Percentiles rank a stretch among this genome's conserved stretches.
These are phyloP conservation scores for Euwallacea fornicatus DNA, from an alignment of 1,140 invertebrate genomes.

Conservation along the genomic window DNA sequence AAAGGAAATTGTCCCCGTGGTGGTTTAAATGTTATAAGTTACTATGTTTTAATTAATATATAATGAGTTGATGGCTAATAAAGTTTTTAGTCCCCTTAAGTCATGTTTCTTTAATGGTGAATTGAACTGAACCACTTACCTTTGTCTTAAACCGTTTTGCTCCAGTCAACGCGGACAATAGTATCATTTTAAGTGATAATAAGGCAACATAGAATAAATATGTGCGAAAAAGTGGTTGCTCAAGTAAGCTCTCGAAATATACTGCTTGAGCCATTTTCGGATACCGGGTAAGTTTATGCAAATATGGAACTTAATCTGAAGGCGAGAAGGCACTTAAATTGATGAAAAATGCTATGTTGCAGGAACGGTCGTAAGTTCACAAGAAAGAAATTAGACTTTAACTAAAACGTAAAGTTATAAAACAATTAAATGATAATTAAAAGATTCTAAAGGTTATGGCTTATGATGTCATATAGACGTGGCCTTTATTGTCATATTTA, in stretches of 20 bases:
- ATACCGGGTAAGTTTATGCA: not conserved
- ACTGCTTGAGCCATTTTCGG: conserved; percentile 38
- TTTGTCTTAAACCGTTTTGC: conserved; percentile 59
- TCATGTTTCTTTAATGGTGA: not conserved
- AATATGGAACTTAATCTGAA: not conserved
- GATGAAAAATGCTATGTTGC: not conserved
- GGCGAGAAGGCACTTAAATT: not conserved
- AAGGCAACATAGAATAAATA: conserved; percentile 64
- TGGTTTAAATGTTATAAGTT: no score
- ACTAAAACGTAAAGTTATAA: not conserved
- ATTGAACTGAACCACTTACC: conserved; percentile 52
- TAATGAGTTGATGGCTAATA: no score
- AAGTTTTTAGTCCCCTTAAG: no score
- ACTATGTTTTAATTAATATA: no score
- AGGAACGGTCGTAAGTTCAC: not conserved
- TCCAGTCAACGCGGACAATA: conserved; percentile 61
- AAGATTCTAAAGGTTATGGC: not conserved
- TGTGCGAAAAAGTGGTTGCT: conserved; percentile 57
- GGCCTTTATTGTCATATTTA: no score
- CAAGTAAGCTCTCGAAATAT: conserved; percentile 14
- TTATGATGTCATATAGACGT: not conserved
- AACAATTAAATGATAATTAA: not conserved
- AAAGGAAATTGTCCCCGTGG: not conserved
- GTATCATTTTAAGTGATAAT: conserved; percentile 62
- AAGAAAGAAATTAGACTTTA: not conserved